Base-by-base conservation (phyloP, 2,113 vertebrate genomes). In the Perccottus glenii region DNA sequence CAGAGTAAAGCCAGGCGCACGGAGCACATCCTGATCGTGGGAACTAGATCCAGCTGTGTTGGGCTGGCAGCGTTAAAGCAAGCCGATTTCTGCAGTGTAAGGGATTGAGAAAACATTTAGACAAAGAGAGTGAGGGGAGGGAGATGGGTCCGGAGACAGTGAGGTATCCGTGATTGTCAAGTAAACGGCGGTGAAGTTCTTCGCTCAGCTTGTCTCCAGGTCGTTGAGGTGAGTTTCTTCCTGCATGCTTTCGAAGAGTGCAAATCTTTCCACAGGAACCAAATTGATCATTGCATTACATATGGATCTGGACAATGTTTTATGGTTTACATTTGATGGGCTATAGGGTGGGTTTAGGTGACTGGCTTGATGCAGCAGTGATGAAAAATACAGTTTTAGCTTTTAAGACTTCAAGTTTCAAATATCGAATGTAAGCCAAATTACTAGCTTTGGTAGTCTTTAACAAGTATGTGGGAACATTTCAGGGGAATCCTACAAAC, bases 151-250 rank as follows among this genome's bases (percentile, higher is more conserved):
- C 86, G 73, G 82, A 83, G 79, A 60, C 71, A 60, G 69, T 44
- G 70, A 88, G 72, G 57, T 70, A 73, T 82, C 75, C 80, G 68
- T 89, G 84, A 91, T 85, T 83, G 75, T 87, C 70, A 78, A 87
- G 86, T 86, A 56, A 77, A 80, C 83, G 81, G 74, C 73, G 68
- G 85, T 55, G 87, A 91, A 91, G 87, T 89, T 90, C 82, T 88
- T 61, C 62, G 48, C 77, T 82, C 75, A 71, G 78, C 87, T 80
- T 83, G 78, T 81, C 73, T 82, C 64, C 82, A 71, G 81, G 83
- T 85, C 77, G 67, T 40, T 77, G 61, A 89, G 87, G 90, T 91
- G 86, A 91, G 90, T 91, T 85, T 60, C 65, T 62, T 64, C 35
- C 56, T 64, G 71, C 70, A 55, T 73, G 72, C 5, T 60, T 1